Conservation (phyloP, 1,140 invertebrate genomes). For the Hycleus cichorii region DNA sequence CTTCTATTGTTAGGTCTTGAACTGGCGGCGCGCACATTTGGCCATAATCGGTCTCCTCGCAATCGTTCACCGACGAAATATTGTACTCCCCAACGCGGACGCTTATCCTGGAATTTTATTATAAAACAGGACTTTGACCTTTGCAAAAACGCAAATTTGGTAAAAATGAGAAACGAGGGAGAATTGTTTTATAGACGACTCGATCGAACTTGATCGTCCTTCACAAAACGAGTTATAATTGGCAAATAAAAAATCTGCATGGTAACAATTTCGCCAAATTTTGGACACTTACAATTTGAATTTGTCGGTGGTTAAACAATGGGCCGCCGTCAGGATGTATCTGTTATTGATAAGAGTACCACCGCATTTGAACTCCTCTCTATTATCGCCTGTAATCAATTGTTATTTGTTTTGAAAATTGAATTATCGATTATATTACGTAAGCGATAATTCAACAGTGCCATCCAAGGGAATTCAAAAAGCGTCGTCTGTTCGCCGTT, state of each 20-base stretch:
- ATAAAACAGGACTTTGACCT: not conserved
- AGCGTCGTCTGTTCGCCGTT: slow-evolving; percentile 51
- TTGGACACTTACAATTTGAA: slow-evolving; percentile 36
- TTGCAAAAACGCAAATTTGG: not conserved
- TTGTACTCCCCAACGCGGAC: slow-evolving; percentile 60
- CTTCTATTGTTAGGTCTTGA: slow-evolving; percentile 52
- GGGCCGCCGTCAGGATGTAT: slow-evolving; percentile 64
- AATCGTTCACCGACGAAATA: slow-evolving; percentile 49
- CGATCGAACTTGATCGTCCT: no score
- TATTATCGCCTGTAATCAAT: not conserved
- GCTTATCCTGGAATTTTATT: slow-evolving; percentile 38
- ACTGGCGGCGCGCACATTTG: slow-evolving; percentile 48
- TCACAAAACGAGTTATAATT: no score
- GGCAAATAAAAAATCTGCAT: no score
- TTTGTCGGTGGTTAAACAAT: slow-evolving; percentile 51
- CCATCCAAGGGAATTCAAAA: slow-evolving; percentile 62
- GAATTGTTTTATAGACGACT: no score
- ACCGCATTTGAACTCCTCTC: slow-evolving; percentile 51
- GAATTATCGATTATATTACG: slow-evolving; percentile 26
- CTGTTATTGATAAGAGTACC: slow-evolving; percentile 56
- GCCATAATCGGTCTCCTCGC: slow-evolving; percentile 43
- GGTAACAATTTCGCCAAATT: not conserved
- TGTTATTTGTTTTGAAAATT: not conserved
- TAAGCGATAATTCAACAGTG: slow-evolving; percentile 48
- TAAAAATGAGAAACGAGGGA: no score